Base-by-base conservation (phyloP, 92 coral and sea anemone genomes). In the Porites rus region DNA sequence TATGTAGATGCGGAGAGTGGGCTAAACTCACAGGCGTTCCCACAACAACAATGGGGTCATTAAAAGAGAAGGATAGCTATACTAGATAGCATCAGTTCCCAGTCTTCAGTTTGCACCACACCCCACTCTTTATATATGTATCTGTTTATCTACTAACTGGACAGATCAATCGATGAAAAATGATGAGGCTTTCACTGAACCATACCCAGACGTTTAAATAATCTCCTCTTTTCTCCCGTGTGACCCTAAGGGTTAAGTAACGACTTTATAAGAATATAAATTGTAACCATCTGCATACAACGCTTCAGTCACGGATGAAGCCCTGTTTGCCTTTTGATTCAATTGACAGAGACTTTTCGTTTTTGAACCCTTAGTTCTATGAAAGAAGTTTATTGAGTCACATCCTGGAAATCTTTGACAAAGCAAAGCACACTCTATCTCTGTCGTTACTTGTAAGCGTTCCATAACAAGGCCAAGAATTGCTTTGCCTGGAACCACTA, bases 331-430 rank as follows among this genome's bases (percentile, higher is more conserved):
- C 67, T 22, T 62, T 19, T 63, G 17, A n/a, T 71, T 82, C 11
- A 82, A 72, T 54, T 82, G 78, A 58, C 86, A 82, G 50, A 59
- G 8, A 5, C 68, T 54, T 1, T 51, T 51, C 3, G 43, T 38
- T 13, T 60, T 14, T 25, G 78, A 22, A 2, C 20, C 77, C 25
- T 67, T n/a, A 12, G 52, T 3, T 2, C 69, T 28, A 20, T 68
- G 13, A 46, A 70, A 11, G 51, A 54, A 82, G 78, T 82, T 82
- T 8, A 54, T 62, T 19, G 86, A 82, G 11, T 17, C 24, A 38
- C 78, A 82, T 82, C 78, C 86, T 69, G 77, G 69, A 56, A 53
- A 13, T 56, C 69, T 70, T 62, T 82, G 86, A 17, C 86, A 69
- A 4, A 56, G 86, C 56, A 82, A 20, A 54, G 71, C 8, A 60